Base-by-base conservation (phyloP, 2,888 invertebrate genomes). In the Agrotis segetum region DNA sequence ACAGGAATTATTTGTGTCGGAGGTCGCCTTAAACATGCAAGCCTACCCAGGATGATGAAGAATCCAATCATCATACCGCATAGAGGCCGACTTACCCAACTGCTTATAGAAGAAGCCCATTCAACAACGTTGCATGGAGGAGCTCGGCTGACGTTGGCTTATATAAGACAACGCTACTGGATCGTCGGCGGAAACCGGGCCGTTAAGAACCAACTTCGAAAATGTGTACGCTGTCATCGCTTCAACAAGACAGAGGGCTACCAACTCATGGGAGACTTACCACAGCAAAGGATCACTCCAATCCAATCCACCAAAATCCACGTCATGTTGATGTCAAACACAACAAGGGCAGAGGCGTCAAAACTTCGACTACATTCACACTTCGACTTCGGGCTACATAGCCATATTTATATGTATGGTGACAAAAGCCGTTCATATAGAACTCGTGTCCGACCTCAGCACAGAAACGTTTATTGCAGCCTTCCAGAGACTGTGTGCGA, bases 51-150 rank as follows among this genome's bases (percentile, higher is more conserved):
- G n/a, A n/a, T n/a, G n/a, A n/a, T n/a, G n/a, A n/a, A n/a, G n/a
- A 49, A 50, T 6, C 49, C 19, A 3, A 50, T 11, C 0, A 62
- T 62, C 34, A 49, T 62, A 16, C 19, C 49, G 16, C 4, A 5
- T 6, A 46, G 3, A 1, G 34, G 13, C 29, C 49, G 49, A 11
- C n/a, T 62, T 16, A 34, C 49, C 16, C 9, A 49, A 16, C 14
- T n/a, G 0, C 24, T 61, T 4, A 61, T 61, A 13, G 50, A 50
- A 50, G 46, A 61, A 61, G 47, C 46, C 7, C 46, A 60, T 24
- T 29, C 24, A 24, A 11, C 46, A 46, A 13, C 60, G 13, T 16
- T 46, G 13, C 59, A 44, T 3, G 21, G 21, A 21, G 40, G 16
- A 14, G 16, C 40, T 9, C 24, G 53, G 9, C 53, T 55, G 24